These are phyloP conservation scores for Aeoliscus strigatus DNA, from an alignment of 2,797 vertebrate species.

Conservation along the genomic window DNA sequence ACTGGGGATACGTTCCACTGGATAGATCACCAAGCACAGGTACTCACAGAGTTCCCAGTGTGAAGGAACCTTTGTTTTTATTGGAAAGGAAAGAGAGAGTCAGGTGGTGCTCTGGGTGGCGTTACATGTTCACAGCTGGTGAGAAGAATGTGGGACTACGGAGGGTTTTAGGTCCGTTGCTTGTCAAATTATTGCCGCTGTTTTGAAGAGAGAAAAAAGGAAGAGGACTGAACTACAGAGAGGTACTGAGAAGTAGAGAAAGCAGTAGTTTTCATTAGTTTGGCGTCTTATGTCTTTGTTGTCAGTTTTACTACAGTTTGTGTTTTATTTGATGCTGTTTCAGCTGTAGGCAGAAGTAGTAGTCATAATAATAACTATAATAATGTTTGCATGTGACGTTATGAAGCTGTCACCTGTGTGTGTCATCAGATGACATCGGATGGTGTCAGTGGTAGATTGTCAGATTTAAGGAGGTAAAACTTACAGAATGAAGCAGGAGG, in stretches of 20 bases:
- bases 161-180: slow-evolving; percentile 21
- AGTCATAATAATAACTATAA: too few relatives aligned
- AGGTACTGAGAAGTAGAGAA: slow-evolving; percentile 3
- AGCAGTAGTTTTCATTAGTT: slow-evolving; percentile 16
- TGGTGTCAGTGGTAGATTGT: slow-evolving; percentile 9
- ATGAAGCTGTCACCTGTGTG: background rate
- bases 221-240: background rate
- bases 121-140: slow-evolving; percentile 1
- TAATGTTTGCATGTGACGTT: slow-evolving; percentile 14
- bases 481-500: too few relatives aligned
- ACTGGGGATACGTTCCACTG: slow-evolving; percentile 14
- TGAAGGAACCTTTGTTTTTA: background rate
- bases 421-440: slow-evolving; percentile 7
- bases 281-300: background rate
- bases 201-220: slow-evolving; percentile 11
- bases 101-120: background rate
- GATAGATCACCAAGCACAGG: background rate
- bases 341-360: too few relatives aligned
- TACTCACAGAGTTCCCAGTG: slow-evolving; percentile 10
- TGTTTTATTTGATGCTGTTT: too few relatives aligned
- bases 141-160: slow-evolving; percentile 5
- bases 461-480: too few relatives aligned
- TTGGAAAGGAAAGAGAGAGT: too few relatives aligned
- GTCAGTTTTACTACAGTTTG: too few relatives aligned
- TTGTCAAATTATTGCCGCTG: slow-evolving; percentile 16